Evolutionary conservation across 2,113 vertebrate genomes (phyloP).

Genomic region (Tylochromis polylepis): DNA sequence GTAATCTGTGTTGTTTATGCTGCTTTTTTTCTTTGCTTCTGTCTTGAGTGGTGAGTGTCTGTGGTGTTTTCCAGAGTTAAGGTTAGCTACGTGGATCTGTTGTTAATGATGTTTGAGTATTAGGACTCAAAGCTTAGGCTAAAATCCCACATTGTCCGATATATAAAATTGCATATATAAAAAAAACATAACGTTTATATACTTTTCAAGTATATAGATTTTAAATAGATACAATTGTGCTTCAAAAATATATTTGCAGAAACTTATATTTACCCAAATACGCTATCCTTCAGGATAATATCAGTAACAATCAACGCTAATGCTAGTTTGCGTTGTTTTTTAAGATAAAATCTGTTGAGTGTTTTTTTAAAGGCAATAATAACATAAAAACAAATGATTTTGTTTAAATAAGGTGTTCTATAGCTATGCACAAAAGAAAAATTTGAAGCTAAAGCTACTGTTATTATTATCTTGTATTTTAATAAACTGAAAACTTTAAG

Average conservation of each 20-base stretch:
- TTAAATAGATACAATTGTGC: neutral
- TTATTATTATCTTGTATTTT: neutral
- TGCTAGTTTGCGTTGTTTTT: neutral
- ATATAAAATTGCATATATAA: neutral
- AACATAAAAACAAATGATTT: neutral
- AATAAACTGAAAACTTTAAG: neutral
- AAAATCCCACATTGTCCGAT: neutral
- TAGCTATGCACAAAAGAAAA: neutral
- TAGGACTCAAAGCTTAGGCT: neutral
- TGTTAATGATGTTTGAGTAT: neutral
- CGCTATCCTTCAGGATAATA: neutral
- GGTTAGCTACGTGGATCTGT: neutral
- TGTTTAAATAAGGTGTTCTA: neutral
- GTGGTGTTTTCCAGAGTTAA: neutral
- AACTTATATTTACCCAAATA: neutral
- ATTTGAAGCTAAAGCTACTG: neutral
- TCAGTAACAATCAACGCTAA: neutral
- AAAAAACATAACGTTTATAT: neutral
- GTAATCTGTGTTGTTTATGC: neutral
- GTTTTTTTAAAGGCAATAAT: neutral
- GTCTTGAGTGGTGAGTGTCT: neutral
- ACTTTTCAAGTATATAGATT: neutral
- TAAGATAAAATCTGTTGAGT: neutral
- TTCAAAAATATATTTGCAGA: neutral
- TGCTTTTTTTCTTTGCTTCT: neutral